Evolutionary conservation across 2,113 vertebrate species (phyloP), one percentile per base, ranked within the genome.

Genomic region (Prolemur simus): DNA sequence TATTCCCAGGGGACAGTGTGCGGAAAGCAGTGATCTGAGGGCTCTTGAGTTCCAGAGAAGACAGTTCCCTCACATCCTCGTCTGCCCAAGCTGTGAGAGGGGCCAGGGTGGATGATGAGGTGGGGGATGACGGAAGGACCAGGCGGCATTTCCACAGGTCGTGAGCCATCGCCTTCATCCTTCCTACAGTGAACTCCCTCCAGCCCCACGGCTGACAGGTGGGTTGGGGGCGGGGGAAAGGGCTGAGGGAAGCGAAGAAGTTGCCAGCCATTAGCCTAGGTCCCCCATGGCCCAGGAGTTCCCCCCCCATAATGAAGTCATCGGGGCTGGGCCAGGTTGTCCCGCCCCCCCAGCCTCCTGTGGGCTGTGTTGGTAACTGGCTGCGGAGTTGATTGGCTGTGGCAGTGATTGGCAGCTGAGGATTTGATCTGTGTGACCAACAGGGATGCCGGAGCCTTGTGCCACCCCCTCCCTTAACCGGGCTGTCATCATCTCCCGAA

Each of bases 321-420:
- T 93, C 39, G 15, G 37, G 78, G 23, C 34, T 63, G 77, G 95
- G 54, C 9, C 80, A 60, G 10, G 23, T 9, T 17, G 54, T 49
- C n/a, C 42, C 20, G 4, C 3, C 52, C 3, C 52, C 11, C 34
- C 23, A 1, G 32, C 68, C 60, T 71, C 47, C 39, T 20, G 14
- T 52, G 37, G 82, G 83, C 54, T 66, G 49, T 21, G 0, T 18
- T 49, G 47, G n/a, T 66, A 73, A 73, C 73, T 76, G 80, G 34
- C 58, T 94, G 7, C 37, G 45, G 54, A 80, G 56, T 9, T 42
- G 54, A 77, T 82, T 80, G 80, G 34, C 58, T 92, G 8, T 81
- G 56, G 47, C 29, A 12, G 64, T 56, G 91, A 77, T 63, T 85
- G 81, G 69, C 81, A 78, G 91, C 88, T 90, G 47, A 95, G n/a